These are phyloP conservation scores for Maniola hyperantus DNA, from an alignment of 2,888 invertebrate species.

Conservation along the genomic window DNA sequence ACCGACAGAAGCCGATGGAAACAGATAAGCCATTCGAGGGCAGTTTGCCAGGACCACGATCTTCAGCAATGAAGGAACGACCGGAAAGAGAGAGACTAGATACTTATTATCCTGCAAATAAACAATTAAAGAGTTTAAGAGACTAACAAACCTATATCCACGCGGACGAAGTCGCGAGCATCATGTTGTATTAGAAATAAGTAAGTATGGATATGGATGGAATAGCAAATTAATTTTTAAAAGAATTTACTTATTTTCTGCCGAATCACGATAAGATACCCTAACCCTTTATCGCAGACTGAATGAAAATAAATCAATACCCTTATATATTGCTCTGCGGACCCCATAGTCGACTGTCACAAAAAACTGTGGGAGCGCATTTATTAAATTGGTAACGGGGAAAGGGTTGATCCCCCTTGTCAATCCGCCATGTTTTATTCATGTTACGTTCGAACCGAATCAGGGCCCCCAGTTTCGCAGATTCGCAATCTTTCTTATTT, in stretches of 20 bases:
- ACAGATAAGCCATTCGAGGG: no score
- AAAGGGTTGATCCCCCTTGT: conserved; percentile 67
- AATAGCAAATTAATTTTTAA: conserved; percentile 1
- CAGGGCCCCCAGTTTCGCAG: conserved; percentile 55
- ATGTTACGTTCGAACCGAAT: conserved; percentile 64
- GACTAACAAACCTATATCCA: neutral
- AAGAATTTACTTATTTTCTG: conserved; percentile 9
- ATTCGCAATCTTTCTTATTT: conserved; percentile 59
- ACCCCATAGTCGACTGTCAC: conserved; percentile 59
- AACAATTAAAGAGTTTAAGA: no score
- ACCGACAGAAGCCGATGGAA: no score
- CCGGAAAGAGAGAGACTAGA: no score
- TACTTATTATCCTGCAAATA: no score
- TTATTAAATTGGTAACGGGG: conserved; percentile 63
- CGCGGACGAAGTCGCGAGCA: no score
- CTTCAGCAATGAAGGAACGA: no score
- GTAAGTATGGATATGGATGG: no score
- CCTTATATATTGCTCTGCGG: conserved; percentile 37
- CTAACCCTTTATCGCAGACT: conserved; percentile 19
- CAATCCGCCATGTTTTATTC: conserved; percentile 75
- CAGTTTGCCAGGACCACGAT: no score
- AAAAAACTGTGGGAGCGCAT: conserved; percentile 69
- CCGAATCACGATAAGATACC: conserved; percentile 10
- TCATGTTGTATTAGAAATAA: no score
- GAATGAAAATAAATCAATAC: conserved; percentile 39